Evolutionary conservation across 2,888 invertebrate species (phyloP).

Genomic region (Pediacus dermestoides): DNA sequence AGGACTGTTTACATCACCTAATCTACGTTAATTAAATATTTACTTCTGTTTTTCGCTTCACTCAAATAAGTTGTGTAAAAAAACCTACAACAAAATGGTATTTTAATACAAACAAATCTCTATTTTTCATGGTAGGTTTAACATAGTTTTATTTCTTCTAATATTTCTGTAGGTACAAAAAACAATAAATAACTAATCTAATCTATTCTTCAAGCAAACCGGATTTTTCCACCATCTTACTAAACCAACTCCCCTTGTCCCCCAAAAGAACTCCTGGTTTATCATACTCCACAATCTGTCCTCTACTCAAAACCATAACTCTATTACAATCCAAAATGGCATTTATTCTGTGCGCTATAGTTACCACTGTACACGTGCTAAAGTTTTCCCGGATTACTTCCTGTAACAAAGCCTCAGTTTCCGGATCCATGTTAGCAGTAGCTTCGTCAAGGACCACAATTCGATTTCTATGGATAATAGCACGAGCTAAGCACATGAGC

Average conservation of each 20-base stretch:
- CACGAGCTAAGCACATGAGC: conserved; percentile 53
- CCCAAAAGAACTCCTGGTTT: conserved; percentile 2
- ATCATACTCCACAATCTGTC: conserved; percentile 7
- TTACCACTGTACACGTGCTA: conserved; percentile 52
- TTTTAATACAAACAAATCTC: too few relatives aligned
- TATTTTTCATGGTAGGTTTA: too few relatives aligned
- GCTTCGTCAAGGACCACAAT: conserved; percentile 55
- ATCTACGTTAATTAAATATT: too few relatives aligned
- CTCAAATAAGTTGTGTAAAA: too few relatives aligned
- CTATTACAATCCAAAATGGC: conserved; percentile 56
- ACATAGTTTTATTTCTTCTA: too few relatives aligned
- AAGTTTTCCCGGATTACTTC: conserved; percentile 52
- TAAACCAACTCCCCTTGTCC: conserved; percentile 56
- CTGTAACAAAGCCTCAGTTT: conserved; percentile 53
- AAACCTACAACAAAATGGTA: too few relatives aligned
- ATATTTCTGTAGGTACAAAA: too few relatives aligned
- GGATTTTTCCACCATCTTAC: conserved; percentile 59
- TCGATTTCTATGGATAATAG: conserved; percentile 49
- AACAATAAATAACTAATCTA: too few relatives aligned
- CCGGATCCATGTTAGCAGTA: conserved; percentile 53
- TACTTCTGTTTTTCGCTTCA: too few relatives aligned
- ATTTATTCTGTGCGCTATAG: conserved; percentile 41
- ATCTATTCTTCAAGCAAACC: too few relatives aligned
- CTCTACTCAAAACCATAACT: conserved; percentile 46
- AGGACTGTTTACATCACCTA: too few relatives aligned